Conservation (phyloP, 2,113 vertebrate species). For the Galeopterus variegatus region DNA sequence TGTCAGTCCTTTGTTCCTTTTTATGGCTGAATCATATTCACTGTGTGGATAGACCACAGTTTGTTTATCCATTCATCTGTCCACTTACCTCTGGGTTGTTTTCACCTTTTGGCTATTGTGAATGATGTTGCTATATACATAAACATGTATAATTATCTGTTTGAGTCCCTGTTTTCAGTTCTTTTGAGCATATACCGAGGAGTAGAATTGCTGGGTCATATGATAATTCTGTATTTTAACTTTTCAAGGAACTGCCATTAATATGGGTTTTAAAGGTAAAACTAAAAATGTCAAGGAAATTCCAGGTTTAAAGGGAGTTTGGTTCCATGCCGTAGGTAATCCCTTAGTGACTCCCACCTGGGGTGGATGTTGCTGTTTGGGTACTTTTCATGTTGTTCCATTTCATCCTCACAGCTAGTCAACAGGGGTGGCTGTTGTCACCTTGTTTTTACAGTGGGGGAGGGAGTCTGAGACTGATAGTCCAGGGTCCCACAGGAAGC, state of each 20-base stretch:
- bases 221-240: neutral
- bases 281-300: neutral
- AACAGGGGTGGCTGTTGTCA: accelerated
- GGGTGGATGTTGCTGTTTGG: neutral
- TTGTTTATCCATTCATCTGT: neutral
- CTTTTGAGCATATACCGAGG: neutral
- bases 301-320: neutral
- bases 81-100: neutral
- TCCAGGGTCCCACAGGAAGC: neutral
- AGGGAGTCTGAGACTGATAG: neutral
- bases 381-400: too few relatives aligned
- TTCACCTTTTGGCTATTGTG: accelerated
- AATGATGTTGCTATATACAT: neutral
- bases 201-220: neutral
- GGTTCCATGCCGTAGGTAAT: neutral
- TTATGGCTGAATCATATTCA: neutral
- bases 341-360: neutral
- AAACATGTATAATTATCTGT: neutral
- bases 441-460: neutral
- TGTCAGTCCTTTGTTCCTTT: neutral
- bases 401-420: neutral
- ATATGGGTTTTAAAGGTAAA: neutral
- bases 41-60: accelerated
- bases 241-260: neutral
- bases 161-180: neutral